Evolutionary conservation across 2,113 vertebrate genomes (phyloP), one percentile per base, ranked within the genome.

Genomic region (Lepidothrix coronata): DNA sequence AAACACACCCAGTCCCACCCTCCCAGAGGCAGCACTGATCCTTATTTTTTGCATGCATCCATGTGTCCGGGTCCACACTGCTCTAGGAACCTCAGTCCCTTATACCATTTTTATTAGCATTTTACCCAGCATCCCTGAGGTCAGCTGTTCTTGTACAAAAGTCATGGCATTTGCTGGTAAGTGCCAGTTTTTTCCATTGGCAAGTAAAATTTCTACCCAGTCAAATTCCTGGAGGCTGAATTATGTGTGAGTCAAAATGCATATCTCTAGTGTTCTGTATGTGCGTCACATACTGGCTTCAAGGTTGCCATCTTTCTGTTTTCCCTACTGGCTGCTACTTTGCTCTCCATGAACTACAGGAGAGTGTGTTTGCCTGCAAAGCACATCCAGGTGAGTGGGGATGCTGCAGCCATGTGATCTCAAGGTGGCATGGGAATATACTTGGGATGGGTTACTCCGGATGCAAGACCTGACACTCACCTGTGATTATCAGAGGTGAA

Each of bases 181-280:
- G 88, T 73, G 59, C 20, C 77, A 35, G 13, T 39, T 89, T 95
- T 88, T 68, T 12, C 63, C 35, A 70, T 33, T 70, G 74, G 46
- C 46, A 91, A 88, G 58, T 66, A 76, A 89, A 87, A 85, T 74
- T 79, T 79, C 48, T 54, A 30, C 28, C 46, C 44, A 79, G 46
- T 44, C 59, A 63, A n/a, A 94, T 93, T 95, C 63, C 80, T 71
- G 62, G 66, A 88, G 68, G 86, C 70, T 91, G 85, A 59, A 82
- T 68, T 86, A 46, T 25, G 31, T 81, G 52, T 79, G 75, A 95
- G 66, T 93, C 91, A 89, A 95, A 90, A 88, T 22, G 48, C 22
- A 0, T 73, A 27, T 78, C 58, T 89, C 68, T 44, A 43, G 67
- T 27, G n/a, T 31, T 90, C 59, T 91, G 11, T n/a, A n/a, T 19